A percentile compares a stretch with the other conserved stretches of the same genome.
Conservation (phyloP, 2,888 invertebrate genomes). For the Opisthograptis luteolata region DNA sequence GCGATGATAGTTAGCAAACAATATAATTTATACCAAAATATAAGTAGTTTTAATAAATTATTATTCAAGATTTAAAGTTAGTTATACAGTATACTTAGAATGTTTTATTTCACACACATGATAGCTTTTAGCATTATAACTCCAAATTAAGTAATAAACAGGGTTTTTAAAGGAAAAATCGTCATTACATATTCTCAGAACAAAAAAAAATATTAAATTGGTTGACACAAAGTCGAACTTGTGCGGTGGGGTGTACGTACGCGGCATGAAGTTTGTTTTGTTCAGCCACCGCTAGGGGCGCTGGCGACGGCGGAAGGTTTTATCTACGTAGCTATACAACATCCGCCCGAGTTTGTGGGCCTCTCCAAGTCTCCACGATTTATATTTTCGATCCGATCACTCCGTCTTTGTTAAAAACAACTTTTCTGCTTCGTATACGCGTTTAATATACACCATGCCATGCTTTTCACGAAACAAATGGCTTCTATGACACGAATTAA, state of each 20-base stretch:
- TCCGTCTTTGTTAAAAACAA: conserved; percentile 77
- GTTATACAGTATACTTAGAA: no score
- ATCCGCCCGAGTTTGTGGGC: conserved; percentile 79
- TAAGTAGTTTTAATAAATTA: no score
- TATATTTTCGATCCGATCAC: conserved; percentile 75
- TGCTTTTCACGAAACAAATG: conserved; percentile 59
- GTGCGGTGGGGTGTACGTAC: conserved; percentile 71
- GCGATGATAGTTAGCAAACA: no score
- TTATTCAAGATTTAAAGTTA: no score
- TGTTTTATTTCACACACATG: no score
- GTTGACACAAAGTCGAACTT: conserved; percentile 50
- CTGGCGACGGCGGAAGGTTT: conserved; percentile 82
- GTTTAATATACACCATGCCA: conserved; percentile 58
- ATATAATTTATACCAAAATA: no score
- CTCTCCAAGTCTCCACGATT: conserved; percentile 71
- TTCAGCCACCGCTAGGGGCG: conserved; percentile 73
- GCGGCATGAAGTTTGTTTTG: conserved; percentile 76
- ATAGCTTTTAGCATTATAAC: no score
- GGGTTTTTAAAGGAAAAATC: no score
- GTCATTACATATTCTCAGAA: conserved; percentile 12
- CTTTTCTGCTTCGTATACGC: conserved; percentile 70
- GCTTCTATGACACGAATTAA: conserved; percentile 40
- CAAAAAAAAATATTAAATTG: conserved; percentile 39
- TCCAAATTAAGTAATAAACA: no score
- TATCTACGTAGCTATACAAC: conserved; percentile 83